Evolutionary conservation across 1,140 invertebrate genomes (phyloP), one percentile per base, ranked within the genome.

Genomic region (Macrostomum lignano): DNA sequence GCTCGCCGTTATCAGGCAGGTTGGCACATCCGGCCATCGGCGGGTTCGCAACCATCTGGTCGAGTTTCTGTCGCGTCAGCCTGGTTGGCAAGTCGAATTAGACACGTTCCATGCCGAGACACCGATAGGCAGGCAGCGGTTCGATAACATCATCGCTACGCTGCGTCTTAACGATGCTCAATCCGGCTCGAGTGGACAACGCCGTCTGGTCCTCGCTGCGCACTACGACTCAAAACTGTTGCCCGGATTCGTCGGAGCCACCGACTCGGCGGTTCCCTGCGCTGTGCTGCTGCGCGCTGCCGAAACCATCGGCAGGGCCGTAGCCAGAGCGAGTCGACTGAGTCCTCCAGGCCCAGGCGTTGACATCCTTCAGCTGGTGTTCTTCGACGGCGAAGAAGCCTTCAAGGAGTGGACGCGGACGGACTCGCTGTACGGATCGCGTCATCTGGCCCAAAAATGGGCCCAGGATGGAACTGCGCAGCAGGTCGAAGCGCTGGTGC

Each of bases 341-440:
- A 30, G 21, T 7, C 7, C 21, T 30, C 7, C 7, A 7, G 13
- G 28, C 21, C 13, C 13, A 33, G n/a, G 17, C 19, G 6, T 25
- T 21, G 5, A 13, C 21, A 33, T 10, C n/a, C 37, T 45, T 7
- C 81, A 84, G 66, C 67, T 93, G 28, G 62, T 96, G 38, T 96
- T 96, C 55, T 84, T 98, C 46, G 88, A 98, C 50, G 88, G 88
- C 0, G 88, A 98, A 60, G 88, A 96, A 64, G 86, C 86, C 3
- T 93, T 93, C 52, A 40, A 66, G 10, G 45, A 67, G 15, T 96
- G 86, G 86, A 67, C 68, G 5, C 62, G 65, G 0, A 69, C 56
- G 2, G 88, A 96, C 60, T 94, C 84, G 0, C 68, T 93, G 22
- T 96, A 94, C 49, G 88, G 88, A 9, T 72, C 88, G 1, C 63